Evolutionary conservation across 2,888 invertebrate species (phyloP), one percentile per base, ranked within the genome.

Genomic region (Doris montereyensis): DNA sequence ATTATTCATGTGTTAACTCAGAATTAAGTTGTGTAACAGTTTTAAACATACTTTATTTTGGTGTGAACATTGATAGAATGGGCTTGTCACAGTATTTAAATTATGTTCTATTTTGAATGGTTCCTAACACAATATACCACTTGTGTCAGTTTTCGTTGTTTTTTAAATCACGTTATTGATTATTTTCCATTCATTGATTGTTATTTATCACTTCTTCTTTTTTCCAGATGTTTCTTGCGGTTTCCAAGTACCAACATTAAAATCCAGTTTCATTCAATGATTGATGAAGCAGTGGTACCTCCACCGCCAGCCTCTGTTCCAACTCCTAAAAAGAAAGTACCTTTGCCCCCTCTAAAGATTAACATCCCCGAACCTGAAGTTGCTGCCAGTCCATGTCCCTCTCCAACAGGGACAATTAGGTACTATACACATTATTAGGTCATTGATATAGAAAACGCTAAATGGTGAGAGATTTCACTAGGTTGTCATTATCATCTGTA

Each of bases 231-330:
- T 93, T 95, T 95, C 84, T 95, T 98, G 89, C 94, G 98, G 87
- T 98, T 98, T 93, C 98, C 98, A 81, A 98, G 97, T 92, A 98
- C 98, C 91, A 97, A 96, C 92, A 98, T 98, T 91, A 95, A 96
- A 86, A 94, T 98, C 89, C 94, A 95, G 91, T 98, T 98, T 93
- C 96, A 97, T 93, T 97, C 97, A 79, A 93, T 98, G 91, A 94
- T 97, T 85, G 95, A 96, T 90, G 95, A 89, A 67, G 82, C 78
- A 5, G 84, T 83, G 32, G 79, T 81, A n/a, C 81, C 83, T 4
- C 86, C 86, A 2, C 85, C 83, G 8, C 85, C 86, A 65, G 77
- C 75, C 21, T 70, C 77, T 3, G 81, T 73, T 17, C 85, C 83
- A 34, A 81, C 84, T 21, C 85, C 85, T 32, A 86, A 85, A 82